Base-by-base conservation (phyloP, 2,888 invertebrate species). In the Smittia sp. region DNA sequence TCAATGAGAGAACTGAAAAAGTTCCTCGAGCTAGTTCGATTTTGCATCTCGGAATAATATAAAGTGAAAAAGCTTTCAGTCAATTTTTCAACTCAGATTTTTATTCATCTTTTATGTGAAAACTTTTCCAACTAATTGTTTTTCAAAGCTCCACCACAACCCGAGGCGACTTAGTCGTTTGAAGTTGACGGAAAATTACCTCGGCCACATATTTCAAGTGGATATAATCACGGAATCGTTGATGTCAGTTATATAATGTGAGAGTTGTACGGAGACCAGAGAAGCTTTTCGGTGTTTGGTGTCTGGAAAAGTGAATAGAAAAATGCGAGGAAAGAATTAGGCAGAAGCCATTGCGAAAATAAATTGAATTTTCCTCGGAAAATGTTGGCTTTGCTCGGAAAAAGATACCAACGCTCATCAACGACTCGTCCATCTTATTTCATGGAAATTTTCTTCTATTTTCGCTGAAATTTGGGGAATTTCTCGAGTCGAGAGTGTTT, bases 1-100 rank as follows among this genome's bases (percentile, higher is more conserved):
- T 68, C 41, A n/a, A 46, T 32, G 46, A 46, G 46, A 46, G 68
- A 41, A 68, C 18, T 38, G 68, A 68, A 68, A 68, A 68, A 68
- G 41, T 68, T 41, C 68, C 41, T 68, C 68, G 41, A 46, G 68
- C 68, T 46, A 68, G 68, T 68, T 68, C 68, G 68, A 68, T 68
- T 68, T 46, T 41, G 41, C 22, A 41, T 46, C 68, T 39, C 46
- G 41, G 6, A 68, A 46, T 46, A 46, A 46, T 46, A 46, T 46
- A 46, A 46, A 46, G 46, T 46, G 46, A 11, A 46, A 38, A 38
- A 46, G 11, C 6, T 46, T 46, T 11, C 2, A n/a, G 11, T 15
- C 15, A 11, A 46, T 15, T n/a, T 46, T 15, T 46, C 15, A 46
- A 46, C 3, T 15, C 15, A 46, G n/a, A 46, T n/a, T 46, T 46